phyloP scores from a whole-genome alignment of 2,113 vertebrate genomes.

The Dendropsophus ebraccatus region DNA sequence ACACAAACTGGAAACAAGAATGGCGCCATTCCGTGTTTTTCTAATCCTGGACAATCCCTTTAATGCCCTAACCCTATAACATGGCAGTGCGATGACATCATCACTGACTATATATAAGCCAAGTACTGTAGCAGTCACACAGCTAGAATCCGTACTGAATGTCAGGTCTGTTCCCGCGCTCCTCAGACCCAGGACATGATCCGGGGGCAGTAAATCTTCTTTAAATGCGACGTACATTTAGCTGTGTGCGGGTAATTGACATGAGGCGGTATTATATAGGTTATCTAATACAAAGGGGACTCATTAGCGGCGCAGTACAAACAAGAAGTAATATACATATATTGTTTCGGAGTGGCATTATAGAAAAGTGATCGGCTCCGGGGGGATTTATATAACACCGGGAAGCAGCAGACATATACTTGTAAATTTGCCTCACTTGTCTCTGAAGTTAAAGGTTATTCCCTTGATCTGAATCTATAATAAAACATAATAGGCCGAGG shows the following conservation, averaged over 20 bases:
- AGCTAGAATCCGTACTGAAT: too few relatives aligned
- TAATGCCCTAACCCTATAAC: too few relatives aligned
- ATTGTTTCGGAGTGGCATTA: conserved; percentile 79
- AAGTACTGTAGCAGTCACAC: too few relatives aligned
- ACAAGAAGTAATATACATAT: conserved; percentile 82
- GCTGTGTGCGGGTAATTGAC: conserved; percentile 79
- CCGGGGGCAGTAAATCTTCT: conserved; percentile 74
- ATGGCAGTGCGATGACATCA: too few relatives aligned
- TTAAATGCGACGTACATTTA: conserved; percentile 80
- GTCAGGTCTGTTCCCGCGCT: neutral
- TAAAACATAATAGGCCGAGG: conserved; percentile 81
- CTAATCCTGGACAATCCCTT: too few relatives aligned
- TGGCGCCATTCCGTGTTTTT: too few relatives aligned
- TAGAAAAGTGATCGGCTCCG: conserved; percentile 77
- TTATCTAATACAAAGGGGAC: conserved; percentile 82
- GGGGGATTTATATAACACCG: conserved; percentile 80
- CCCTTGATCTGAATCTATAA: conserved; percentile 87
- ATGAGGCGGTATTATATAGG: conserved; percentile 75
- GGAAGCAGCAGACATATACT: conserved; percentile 85
- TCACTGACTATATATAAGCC: too few relatives aligned
- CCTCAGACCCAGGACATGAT: neutral
- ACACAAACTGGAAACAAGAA: too few relatives aligned
- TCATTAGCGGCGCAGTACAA: conserved; percentile 80
- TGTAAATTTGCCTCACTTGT: conserved; percentile 87
- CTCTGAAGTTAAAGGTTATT: conserved; percentile 89